These are phyloP conservation scores for Xanthostigma xanthostigma DNA, from an alignment of 2,888 invertebrate species.

Conservation along the genomic window DNA sequence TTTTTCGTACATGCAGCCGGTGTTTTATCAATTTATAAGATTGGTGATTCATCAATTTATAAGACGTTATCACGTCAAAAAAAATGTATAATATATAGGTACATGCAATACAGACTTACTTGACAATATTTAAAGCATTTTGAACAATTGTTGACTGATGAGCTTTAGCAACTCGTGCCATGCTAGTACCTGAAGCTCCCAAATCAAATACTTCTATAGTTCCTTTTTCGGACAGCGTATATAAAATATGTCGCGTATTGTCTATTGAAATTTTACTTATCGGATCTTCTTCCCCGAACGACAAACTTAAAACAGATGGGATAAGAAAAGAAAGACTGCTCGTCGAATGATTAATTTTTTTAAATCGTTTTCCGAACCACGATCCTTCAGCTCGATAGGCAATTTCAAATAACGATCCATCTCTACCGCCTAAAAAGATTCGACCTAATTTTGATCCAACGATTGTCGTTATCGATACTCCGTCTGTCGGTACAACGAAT, in stretches of 20 bases:
- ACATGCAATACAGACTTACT: conserved; percentile 37
- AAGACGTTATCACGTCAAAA: too few relatives aligned
- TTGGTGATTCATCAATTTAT: too few relatives aligned
- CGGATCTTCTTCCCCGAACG: conserved; percentile 76
- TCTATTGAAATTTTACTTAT: conserved; percentile 81
- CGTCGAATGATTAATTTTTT: conserved; percentile 88
- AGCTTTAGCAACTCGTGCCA: conserved; percentile 55
- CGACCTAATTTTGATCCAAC: conserved; percentile 69
- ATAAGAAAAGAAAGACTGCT: conserved; percentile 75
- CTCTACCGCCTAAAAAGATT: conserved; percentile 88
- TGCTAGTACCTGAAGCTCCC: conserved; percentile 58
- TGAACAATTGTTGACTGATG: conserved; percentile 60
- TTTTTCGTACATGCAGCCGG: too few relatives aligned
- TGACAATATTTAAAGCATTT: conserved; percentile 64
- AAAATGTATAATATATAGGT: too few relatives aligned
- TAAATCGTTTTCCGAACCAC: conserved; percentile 91
- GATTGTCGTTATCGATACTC: conserved; percentile 68
- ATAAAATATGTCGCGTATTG: conserved; percentile 75
- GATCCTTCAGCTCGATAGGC: conserved; percentile 79
- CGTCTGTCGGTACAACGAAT: conserved; percentile 82
- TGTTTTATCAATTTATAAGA: too few relatives aligned
- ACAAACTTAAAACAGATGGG: conserved; percentile 77
- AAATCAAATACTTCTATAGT: conserved; percentile 81
- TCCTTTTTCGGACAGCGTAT: conserved; percentile 80
- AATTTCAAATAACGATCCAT: conserved; percentile 90